Evolutionary conservation across 2,797 vertebrate species (phyloP).

Genomic region (Erpetoichthys calabaricus): DNA sequence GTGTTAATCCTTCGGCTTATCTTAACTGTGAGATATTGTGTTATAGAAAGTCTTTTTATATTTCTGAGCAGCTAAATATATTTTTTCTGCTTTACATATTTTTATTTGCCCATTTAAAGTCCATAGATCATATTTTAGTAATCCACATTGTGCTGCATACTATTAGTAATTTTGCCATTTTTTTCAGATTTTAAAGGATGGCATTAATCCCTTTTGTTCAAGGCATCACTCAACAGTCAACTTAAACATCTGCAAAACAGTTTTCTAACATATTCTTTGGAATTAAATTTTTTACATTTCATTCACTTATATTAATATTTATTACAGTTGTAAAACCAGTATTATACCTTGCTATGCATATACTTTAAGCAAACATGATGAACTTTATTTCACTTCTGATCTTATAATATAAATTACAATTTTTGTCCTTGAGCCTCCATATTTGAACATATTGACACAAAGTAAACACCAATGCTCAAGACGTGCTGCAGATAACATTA

Average conservation of each 20-base stretch:
- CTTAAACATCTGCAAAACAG: not conserved
- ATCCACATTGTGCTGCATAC: not conserved
- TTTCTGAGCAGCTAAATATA: slow-evolving; percentile 19
- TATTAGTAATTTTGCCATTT: slow-evolving; percentile 6
- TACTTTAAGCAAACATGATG: too few species aligned
- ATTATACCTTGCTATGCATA: too few species aligned
- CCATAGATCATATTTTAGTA: slow-evolving; percentile 3
- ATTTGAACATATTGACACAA: too few species aligned
- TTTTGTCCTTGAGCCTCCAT: too few species aligned
- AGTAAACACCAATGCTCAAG: too few species aligned
- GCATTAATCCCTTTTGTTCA: slow-evolving; percentile 9
- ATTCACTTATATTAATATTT: too few species aligned
- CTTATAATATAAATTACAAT: too few species aligned
- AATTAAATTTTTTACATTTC: too few species aligned
- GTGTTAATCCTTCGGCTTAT: slow-evolving; percentile 23
- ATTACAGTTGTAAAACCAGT: too few species aligned
- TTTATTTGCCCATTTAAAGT: slow-evolving; percentile 15
- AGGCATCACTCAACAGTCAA: slow-evolving; percentile 5
- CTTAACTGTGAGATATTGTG: slow-evolving; percentile 19
- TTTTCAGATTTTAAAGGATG: slow-evolving; percentile 9
- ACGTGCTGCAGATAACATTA: too few species aligned
- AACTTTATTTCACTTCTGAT: too few species aligned
- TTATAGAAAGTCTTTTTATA: slow-evolving; percentile 14
- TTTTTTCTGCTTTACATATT: not conserved
- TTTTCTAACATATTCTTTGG: too few species aligned